Base-by-base conservation (phyloP, 2,113 vertebrate species). In the Alligator mississippiensis region DNA sequence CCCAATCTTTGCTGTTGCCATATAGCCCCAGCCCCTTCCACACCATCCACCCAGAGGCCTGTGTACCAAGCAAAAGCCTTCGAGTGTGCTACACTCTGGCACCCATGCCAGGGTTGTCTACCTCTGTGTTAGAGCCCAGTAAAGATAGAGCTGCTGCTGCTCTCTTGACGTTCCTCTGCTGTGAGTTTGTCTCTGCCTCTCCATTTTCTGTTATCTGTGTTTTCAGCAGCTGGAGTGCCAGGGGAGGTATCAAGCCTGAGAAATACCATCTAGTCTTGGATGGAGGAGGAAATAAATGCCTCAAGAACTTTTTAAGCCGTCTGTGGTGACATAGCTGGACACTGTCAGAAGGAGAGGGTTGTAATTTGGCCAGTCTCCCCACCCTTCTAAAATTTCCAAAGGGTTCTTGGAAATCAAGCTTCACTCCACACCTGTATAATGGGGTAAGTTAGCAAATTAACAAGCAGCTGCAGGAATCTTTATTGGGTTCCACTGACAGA, bases 341-440 rank as follows among this genome's bases (percentile, higher is more conserved):
- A 63, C 54, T 34, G 17, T 27, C 66, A 84, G 59, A 54, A 47
- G 72, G 30, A 84, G 72, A 11, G 66, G 93, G 27, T 22, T 59
- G 24, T 13, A 30, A 38, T 30, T 1, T 0, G 72, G 54, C 0
- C 0, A 28, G 61, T 34, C 25, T 38, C 4, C n/a, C 75, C 28
- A 28, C 7, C 87, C 55, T 22, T 18, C 57, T 63, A 58, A 84
- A 55, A 21, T 16, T 60, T 72, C 64, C 82, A 77, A 93, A 70
- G 62, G 19, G 84, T 4, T 72, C 66, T 87, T 93, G 47, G 47
- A 47, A 47, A 47, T 68, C 66, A 60, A 81, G 80, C 60, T 57
- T 63, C n/a, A n/a, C 66, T 85, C 59, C 25, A 13, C 7, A 74
- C 3, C 4, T 76, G 11, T 17, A 25, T 1, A 3, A 68, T 54